Percentiles rank a stretch among this genome's conserved stretches.
Evolutionary conservation across 2,888 invertebrate species (phyloP).

Genomic region (Quadroppia sp.): DNA sequence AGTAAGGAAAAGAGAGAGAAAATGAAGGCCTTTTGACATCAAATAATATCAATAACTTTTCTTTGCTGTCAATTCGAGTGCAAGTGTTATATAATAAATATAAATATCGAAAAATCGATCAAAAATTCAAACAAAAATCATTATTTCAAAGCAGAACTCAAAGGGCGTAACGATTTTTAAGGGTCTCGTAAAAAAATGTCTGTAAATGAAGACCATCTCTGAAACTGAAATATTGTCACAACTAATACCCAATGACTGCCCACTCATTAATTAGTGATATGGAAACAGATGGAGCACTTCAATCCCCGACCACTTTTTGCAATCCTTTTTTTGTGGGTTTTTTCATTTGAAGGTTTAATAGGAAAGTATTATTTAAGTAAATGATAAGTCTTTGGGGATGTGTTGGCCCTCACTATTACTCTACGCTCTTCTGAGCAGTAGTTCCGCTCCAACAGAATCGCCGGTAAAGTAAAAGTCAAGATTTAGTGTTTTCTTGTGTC

Average conservation of each 20-base stretch:
- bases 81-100: constrained; percentile 2
- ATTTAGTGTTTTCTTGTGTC: background rate
- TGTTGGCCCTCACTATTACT: constrained; percentile 7
- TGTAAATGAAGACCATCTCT: constrained; percentile 6
- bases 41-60: background rate
- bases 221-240: constrained; percentile 15
- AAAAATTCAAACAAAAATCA: background rate
- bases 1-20: background rate
- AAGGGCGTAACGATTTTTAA: background rate
- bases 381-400: constrained; percentile 17
- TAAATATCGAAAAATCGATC: background rate
- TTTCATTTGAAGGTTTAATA: background rate
- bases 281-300: constrained; percentile 14
- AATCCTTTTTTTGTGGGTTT: background rate
- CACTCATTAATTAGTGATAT: constrained; percentile 35
- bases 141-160: background rate
- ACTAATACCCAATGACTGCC: constrained; percentile 18
- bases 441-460: constrained; percentile 22
- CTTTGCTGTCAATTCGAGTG: background rate
- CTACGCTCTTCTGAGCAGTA: constrained; percentile 17
- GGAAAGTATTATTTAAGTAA: constrained; percentile 24
- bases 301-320: background rate
- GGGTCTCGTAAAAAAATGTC: background rate
- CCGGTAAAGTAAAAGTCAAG: constrained; percentile 18
- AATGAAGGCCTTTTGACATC: background rate